A percentile compares a stretch with the other conserved stretches of the same genome.
Conservation (phyloP, 2,797 vertebrate species). For the Clarias platycephalus region DNA sequence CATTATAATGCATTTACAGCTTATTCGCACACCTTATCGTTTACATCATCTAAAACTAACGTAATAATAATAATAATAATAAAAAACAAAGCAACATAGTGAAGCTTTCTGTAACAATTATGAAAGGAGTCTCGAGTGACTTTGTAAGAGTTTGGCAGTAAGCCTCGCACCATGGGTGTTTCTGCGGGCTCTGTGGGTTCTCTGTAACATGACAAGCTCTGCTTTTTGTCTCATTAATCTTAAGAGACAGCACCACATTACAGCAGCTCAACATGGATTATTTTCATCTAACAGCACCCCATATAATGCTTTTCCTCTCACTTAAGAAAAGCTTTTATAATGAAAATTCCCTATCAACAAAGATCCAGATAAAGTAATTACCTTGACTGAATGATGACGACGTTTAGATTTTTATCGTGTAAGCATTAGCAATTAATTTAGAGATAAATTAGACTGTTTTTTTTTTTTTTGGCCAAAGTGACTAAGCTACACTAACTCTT, state of each 20-base stretch:
- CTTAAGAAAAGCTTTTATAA: neutral
- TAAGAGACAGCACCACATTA: neutral
- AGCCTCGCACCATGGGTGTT: neutral
- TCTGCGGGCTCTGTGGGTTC: neutral
- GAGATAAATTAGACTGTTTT: neutral
- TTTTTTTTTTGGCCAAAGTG: neutral
- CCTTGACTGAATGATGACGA: neutral
- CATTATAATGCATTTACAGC: neutral
- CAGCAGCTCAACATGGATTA: neutral
- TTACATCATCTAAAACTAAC: neutral
- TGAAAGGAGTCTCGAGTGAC: neutral
- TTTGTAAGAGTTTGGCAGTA: constrained; percentile 1
- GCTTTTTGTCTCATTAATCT: neutral
- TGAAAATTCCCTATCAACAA: neutral
- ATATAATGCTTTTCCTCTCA: neutral
- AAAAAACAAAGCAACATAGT: neutral
- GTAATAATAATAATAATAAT: neutral
- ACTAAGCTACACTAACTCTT: neutral
- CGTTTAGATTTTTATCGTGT: neutral
- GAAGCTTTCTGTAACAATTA: neutral
- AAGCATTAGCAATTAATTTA: neutral
- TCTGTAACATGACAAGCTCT: neutral
- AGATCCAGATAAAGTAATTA: neutral
- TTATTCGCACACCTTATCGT: neutral
- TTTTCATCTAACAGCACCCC: neutral